Evolutionary conservation across 2,113 vertebrate species (phyloP).

Genomic region (Amphiprion percula): DNA sequence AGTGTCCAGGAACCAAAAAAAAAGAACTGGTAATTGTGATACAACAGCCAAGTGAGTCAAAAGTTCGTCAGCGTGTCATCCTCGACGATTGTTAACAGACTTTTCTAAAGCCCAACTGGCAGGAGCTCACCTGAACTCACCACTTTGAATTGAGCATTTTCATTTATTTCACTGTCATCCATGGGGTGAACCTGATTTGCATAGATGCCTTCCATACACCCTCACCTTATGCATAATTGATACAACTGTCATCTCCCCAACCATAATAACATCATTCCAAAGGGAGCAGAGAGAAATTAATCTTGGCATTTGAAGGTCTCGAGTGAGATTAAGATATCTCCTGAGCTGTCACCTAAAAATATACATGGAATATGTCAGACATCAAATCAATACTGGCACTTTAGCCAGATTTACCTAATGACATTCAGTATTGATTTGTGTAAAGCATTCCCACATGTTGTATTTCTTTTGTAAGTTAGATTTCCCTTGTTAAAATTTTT

Average conservation of each 20-base stretch:
- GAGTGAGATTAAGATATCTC: constrained; percentile 69
- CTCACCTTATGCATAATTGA: constrained; percentile 80
- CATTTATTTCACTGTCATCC: constrained; percentile 65
- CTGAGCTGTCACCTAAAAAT: constrained; percentile 71
- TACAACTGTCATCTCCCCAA: constrained; percentile 76
- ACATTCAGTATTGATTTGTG: constrained; percentile 61
- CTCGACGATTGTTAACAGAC: background rate
- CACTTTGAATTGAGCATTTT: constrained; percentile 66
- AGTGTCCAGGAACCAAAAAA: background rate
- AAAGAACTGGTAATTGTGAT: background rate
- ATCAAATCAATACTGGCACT: constrained; percentile 65
- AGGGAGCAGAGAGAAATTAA: constrained; percentile 71
- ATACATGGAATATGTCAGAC: constrained; percentile 62
- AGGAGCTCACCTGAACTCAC: constrained; percentile 35
- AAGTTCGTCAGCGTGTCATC: constrained; percentile 3
- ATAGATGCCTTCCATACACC: constrained; percentile 69
- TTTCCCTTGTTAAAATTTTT: constrained; percentile 12
- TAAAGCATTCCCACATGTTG: constrained; percentile 21
- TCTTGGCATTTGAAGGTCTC: constrained; percentile 76
- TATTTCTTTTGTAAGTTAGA: constrained; percentile 24
- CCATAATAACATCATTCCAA: constrained; percentile 76
- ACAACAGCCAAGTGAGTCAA: background rate
- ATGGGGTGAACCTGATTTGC: constrained; percentile 66
- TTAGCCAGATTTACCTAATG: constrained; percentile 53
- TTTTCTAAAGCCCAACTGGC: constrained; percentile 4